Percentiles rank a stretch among this genome's conserved stretches.
phyloP scores from a whole-genome alignment of 2,888 invertebrate species.

The Sminthurides aquaticus region DNA sequence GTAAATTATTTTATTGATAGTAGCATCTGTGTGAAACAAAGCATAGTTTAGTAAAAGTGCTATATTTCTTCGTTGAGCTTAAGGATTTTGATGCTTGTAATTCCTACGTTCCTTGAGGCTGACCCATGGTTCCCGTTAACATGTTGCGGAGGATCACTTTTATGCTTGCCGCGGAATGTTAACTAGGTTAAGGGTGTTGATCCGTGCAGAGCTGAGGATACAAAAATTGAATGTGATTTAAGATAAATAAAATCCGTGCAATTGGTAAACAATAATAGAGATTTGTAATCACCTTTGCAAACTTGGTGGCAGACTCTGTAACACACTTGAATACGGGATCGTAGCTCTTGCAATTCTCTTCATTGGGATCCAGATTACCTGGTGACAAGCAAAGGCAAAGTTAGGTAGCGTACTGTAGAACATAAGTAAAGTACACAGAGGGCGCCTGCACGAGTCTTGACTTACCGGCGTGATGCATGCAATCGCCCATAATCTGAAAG shows the following conservation, averaged over 20 bases:
- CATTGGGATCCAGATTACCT: constrained; percentile 9
- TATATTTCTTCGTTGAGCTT: neutral
- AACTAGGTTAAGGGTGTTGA: neutral
- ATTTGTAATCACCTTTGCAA: constrained; percentile 13
- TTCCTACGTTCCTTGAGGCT: too few relatives aligned
- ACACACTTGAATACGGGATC: constrained; percentile 23
- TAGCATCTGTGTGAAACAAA: too few relatives aligned
- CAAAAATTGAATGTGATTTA: neutral
- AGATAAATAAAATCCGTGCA: neutral
- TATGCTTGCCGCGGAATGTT: too few relatives aligned
- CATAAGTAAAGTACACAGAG: too few relatives aligned
- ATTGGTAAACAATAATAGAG: too few relatives aligned
- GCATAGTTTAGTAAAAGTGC: too few relatives aligned
- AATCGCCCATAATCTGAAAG: constrained; percentile 15
- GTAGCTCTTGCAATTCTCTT: constrained; percentile 18
- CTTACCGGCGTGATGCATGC: constrained; percentile 19
- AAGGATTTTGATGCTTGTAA: too few relatives aligned
- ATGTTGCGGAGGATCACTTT: too few relatives aligned
- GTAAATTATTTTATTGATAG: too few relatives aligned
- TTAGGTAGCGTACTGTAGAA: too few relatives aligned
- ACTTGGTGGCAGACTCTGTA: constrained; percentile 18
- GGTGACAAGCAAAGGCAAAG: neutral
- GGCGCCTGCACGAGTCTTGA: too few relatives aligned
- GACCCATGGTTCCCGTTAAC: too few relatives aligned
- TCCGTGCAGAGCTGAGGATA: neutral